Base-by-base conservation (phyloP, 2,888 invertebrate species). In the Adelphocoris suturalis region DNA sequence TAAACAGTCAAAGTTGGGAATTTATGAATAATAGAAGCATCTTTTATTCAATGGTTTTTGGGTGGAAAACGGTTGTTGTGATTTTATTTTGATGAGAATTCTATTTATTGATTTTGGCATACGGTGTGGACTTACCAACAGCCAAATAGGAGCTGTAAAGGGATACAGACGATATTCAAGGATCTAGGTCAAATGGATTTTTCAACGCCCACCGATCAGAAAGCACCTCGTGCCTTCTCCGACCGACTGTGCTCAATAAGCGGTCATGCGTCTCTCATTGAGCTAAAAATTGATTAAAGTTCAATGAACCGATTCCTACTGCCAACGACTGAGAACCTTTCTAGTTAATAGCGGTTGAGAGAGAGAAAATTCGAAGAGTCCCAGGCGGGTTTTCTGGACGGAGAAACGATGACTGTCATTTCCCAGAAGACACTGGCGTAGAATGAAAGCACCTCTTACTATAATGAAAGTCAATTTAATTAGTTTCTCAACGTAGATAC, bases 281-380 rank as follows among this genome's bases (percentile, higher is more conserved):
- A 82, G 48, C 82, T 52, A 47, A 82, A 82, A 82, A 82, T 82
- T 82, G 82, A 82, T 82, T 82, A 82, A 82, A 82, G 82, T 82
- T 82, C 82, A 52, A 82, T 82, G 82, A 82, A 82, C 82, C 82
- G 82, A 82, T 47, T 82, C 82, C 19, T n/a, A 68, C 68, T 23
- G 5, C 68, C 68, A 68, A 19, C 68, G 68, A 23, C 57, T n/a
- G 57, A 68, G 68, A 68, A 68, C 68, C 68, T 68, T 68, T 68
- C 68, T 68, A 68, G 68, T 23, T 68, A 68, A 68, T 68, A 68
- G 68, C 68, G 68, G 68, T 68, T 68, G 68, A 68, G 68, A 68
- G 68, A 68, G 68, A 68, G 68, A 68, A 68, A 68, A 68, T 68
- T 68, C 27, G 23, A 23, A 23, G 68, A 68, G 23, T 11, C 68